phyloP scores from a whole-genome alignment of 2,888 invertebrate species.

The Cheilosia urbana region DNA sequence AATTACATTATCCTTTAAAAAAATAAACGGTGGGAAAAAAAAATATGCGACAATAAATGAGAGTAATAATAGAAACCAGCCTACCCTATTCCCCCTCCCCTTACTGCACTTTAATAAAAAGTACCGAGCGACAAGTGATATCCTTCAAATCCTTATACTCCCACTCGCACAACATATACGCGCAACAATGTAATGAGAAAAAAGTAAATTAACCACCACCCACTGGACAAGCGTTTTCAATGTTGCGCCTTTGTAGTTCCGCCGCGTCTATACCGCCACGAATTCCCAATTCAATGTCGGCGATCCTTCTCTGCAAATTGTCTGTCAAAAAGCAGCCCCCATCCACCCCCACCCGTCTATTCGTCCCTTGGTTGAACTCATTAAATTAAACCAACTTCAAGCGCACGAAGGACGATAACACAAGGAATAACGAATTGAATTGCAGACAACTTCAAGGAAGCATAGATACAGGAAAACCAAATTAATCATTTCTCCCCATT shows the following conservation, averaged over 20 bases:
- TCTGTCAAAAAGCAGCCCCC: neutral
- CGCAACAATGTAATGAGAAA: neutral
- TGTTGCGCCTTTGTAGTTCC: neutral
- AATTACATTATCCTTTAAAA: slow-evolving; percentile 45
- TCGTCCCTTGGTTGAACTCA: slow-evolving; percentile 43
- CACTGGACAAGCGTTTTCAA: slow-evolving; percentile 6
- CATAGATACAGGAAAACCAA: slow-evolving; percentile 47
- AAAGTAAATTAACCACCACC: neutral
- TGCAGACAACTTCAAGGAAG: slow-evolving; percentile 51
- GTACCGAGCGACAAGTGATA: slow-evolving; percentile 1
- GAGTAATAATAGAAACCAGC: slow-evolving; percentile 6
- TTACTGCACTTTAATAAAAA: neutral
- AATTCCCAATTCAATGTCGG: slow-evolving; percentile 17
- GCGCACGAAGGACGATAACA: slow-evolving; percentile 20
- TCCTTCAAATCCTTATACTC: slow-evolving; percentile 3
- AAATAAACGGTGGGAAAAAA: neutral
- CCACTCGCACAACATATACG: neutral
- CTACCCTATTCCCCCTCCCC: neutral
- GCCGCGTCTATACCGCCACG: slow-evolving; percentile 12
- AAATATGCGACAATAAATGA: neutral
- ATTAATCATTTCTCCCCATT: slow-evolving; percentile 53
- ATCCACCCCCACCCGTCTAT: neutral
- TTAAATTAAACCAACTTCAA: slow-evolving; percentile 63
- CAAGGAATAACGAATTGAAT: slow-evolving; percentile 51
- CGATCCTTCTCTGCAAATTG: slow-evolving; percentile 18